Evolutionary conservation across 2,797 vertebrate species (phyloP).

Genomic region (Avahi laniger): DNA sequence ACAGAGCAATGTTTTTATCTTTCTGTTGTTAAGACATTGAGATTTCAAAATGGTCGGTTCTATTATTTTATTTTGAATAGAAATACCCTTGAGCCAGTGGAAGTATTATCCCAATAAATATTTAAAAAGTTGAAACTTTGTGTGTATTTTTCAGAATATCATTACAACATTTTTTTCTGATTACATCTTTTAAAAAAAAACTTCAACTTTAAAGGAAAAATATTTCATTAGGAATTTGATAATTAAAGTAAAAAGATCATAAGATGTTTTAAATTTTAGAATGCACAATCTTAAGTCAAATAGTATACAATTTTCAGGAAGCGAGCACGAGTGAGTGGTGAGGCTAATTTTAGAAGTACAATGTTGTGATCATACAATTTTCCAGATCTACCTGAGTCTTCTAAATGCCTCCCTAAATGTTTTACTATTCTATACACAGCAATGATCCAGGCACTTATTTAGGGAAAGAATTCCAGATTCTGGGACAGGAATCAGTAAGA

Average conservation of each 20-base stretch:
- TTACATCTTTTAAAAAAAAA: slow-evolving; percentile 26
- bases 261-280: slow-evolving; percentile 21
- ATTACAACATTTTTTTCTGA: slow-evolving; percentile 26
- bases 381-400: neutral
- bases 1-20: neutral
- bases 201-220: neutral
- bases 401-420: neutral
- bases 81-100: neutral
- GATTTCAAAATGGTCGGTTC: neutral
- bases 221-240: slow-evolving; percentile 32
- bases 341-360: neutral
- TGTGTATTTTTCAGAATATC: neutral
- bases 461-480: neutral
- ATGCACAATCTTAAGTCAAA: neutral
- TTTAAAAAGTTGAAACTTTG: neutral
- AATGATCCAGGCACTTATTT: neutral
- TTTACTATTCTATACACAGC: neutral
- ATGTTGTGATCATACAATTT: neutral
- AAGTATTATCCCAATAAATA: neutral
- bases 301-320: slow-evolving; percentile 18
- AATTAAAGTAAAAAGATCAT: neutral
- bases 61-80: neutral
- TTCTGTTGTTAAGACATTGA: neutral
- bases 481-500: neutral
- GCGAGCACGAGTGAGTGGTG: neutral